Conservation (phyloP, 2,888 invertebrate species). For the Dolichopus griseipennis region DNA sequence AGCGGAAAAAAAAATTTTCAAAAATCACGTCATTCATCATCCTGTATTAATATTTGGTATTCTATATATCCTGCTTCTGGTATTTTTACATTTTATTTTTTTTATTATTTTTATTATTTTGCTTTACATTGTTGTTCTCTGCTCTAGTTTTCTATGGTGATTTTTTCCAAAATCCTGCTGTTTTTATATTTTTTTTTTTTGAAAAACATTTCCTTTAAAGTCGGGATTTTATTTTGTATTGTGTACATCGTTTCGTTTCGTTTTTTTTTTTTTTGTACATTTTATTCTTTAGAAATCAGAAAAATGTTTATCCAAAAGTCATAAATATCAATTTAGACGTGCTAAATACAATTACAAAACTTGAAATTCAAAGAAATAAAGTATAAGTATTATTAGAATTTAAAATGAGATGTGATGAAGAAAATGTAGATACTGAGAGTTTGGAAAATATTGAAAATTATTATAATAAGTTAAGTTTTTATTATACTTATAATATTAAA, state of each 20-base stretch:
- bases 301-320: neutral
- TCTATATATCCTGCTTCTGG: neutral
- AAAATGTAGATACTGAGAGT: too few species aligned
- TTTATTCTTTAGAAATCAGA: neutral
- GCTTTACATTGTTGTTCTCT: neutral
- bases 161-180: neutral
- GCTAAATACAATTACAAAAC: slow-evolving; percentile 2
- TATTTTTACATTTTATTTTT: neutral
- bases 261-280: too few species aligned
- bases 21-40: slow-evolving; percentile 4
- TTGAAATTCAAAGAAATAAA: neutral
- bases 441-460: too few species aligned
- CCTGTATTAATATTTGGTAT: neutral
- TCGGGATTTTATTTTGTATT: neutral
- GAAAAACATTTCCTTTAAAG: neutral
- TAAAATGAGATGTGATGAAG: too few species aligned
- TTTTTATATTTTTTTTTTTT: neutral
- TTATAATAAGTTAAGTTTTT: too few species aligned
- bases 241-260: too few species aligned
- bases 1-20: neutral
- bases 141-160: neutral
- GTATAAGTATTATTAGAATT: too few species aligned
- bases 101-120: too few species aligned
- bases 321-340: slow-evolving; percentile 4
- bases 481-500: too few species aligned